Conservation (phyloP, 2,888 invertebrate species). For the Nymphalis polychloros region DNA sequence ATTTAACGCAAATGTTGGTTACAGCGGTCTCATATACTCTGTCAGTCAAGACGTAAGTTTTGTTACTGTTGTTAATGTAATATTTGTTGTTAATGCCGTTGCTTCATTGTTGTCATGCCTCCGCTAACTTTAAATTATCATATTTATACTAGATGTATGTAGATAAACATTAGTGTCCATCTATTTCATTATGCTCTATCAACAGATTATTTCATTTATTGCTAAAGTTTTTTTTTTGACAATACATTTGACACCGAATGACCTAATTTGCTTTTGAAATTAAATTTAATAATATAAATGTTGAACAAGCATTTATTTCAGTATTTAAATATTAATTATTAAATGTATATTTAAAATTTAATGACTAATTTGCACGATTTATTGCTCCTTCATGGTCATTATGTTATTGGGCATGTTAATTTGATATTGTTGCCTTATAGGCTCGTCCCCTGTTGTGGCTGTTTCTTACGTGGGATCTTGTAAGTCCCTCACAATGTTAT, state of each 20-base stretch:
- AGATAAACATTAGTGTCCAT: too few species aligned
- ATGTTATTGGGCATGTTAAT: conserved; percentile 58
- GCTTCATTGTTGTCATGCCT: conserved; percentile 13
- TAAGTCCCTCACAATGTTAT: conserved; percentile 66
- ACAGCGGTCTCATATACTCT: conserved; percentile 97
- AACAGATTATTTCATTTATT: too few species aligned
- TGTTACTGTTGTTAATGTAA: conserved; percentile 14
- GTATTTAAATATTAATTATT: too few species aligned
- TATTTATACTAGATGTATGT: too few species aligned
- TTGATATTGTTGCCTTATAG: conserved; percentile 74
- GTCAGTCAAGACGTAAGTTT: conserved; percentile 95
- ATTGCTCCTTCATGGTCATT: background rate
- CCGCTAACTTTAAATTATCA: background rate
- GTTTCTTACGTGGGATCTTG: conserved; percentile 80
- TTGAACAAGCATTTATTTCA: too few species aligned
- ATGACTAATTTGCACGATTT: conserved; percentile 4
- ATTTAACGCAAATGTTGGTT: conserved; percentile 98
- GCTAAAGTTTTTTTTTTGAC: too few species aligned
- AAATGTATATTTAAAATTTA: too few species aligned
- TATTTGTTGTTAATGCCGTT: background rate
- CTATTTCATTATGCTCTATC: too few species aligned
- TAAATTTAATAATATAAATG: too few species aligned
- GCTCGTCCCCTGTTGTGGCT: conserved; percentile 79
- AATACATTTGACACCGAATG: too few species aligned
- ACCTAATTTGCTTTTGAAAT: too few species aligned